Evolutionary conservation across 2,113 vertebrate species (phyloP).

Genomic region (Rhynchomys soricoides): DNA sequence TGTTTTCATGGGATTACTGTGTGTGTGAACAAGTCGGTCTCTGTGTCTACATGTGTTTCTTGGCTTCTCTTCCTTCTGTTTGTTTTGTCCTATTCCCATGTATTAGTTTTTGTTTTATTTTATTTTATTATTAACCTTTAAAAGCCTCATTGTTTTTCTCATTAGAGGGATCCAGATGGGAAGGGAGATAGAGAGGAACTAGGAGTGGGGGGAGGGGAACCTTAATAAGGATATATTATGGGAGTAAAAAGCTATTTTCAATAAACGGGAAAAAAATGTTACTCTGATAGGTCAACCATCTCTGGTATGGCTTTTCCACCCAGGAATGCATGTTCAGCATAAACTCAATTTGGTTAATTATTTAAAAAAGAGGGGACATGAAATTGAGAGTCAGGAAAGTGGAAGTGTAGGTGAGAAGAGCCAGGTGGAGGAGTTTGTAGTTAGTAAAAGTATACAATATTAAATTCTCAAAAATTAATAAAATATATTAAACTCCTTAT

Average conservation of each 20-base stretch:
- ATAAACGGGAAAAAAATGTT: not conserved
- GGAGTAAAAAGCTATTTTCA: not conserved
- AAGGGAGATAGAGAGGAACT: not conserved
- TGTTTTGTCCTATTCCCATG: not conserved
- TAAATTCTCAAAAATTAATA: not conserved
- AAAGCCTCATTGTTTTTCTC: not conserved
- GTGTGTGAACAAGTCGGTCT: not conserved
- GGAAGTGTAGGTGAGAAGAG: not conserved
- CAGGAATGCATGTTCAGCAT: not conserved
- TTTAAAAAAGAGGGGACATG: not conserved
- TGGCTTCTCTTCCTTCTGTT: not conserved
- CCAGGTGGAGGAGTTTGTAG: not conserved
- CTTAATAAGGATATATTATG: too few species aligned
- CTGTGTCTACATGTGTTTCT: not conserved
- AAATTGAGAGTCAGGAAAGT: not conserved
- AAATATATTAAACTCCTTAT: not conserved
- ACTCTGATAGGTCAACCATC: not conserved
- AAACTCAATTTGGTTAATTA: not conserved
- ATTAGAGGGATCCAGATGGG: too few species aligned
- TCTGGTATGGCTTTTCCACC: too few species aligned
- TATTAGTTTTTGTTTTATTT: not conserved
- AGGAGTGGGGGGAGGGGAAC: not conserved
- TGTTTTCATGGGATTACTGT: not conserved
- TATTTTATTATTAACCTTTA: not conserved
- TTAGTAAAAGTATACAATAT: not conserved